phyloP scores from a whole-genome alignment of 1,140 invertebrate species.

The Drosophila tropicalis region DNA sequence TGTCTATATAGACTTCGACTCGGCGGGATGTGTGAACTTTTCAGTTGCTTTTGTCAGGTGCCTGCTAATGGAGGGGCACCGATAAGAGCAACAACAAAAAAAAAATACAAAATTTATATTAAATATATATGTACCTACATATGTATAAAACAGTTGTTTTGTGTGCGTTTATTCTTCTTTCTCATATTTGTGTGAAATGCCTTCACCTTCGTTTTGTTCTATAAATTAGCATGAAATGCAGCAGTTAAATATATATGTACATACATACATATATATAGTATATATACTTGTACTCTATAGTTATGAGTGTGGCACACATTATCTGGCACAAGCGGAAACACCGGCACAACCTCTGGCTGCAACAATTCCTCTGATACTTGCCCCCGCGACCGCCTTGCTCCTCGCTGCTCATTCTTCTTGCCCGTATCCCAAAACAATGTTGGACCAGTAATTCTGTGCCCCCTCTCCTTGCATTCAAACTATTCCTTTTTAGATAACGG shows the following conservation, averaged over 20 bases:
- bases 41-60: conserved; percentile 71
- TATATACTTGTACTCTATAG: conserved; percentile 24
- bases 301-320: conserved; percentile 74
- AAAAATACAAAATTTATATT: conserved; percentile 24
- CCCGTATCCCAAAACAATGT: background rate
- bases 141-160: background rate
- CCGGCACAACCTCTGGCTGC: conserved; percentile 68
- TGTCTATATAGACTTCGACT: conserved; percentile 40
- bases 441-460: background rate
- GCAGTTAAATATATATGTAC: conserved; percentile 18
- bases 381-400: background rate
- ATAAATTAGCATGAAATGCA: conserved; percentile 28
- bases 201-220: background rate
- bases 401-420: background rate
- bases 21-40: conserved; percentile 71
- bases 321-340: conserved; percentile 75
- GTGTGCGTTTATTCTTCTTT: conserved; percentile 8
- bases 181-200: background rate
- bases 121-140: conserved; percentile 20
- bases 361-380: conserved; percentile 8
- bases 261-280: conserved; percentile 29
- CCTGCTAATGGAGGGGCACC: conserved; percentile 69
- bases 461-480: background rate
- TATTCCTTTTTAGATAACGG: conserved; percentile 7
- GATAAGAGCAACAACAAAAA: conserved; percentile 56